A percentile compares a stretch with the other conserved stretches of the same genome.
These are phyloP conservation scores for Junco hyemalis DNA, from an alignment of 2,113 vertebrate genomes.

Conservation along the genomic window DNA sequence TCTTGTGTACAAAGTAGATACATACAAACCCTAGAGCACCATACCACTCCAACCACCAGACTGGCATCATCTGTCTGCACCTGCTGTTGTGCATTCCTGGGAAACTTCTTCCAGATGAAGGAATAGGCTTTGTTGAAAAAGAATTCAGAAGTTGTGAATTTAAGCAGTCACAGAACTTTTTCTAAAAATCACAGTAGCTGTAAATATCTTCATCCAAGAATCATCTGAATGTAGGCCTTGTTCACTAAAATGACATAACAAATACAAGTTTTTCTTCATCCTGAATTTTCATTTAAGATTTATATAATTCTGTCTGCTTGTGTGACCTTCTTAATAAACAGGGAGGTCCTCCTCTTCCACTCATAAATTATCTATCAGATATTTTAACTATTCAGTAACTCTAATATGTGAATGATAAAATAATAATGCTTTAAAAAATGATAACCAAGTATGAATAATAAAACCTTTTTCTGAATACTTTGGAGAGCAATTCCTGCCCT, in stretches of 20 bases:
- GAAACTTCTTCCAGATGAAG: neutral
- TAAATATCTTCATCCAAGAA: neutral
- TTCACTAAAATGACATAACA: neutral
- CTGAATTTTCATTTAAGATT: conserved; percentile 1
- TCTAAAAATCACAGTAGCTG: neutral
- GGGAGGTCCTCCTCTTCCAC: neutral
- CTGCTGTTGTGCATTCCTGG: neutral
- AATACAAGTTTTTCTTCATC: neutral
- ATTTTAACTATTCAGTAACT: conserved; percentile 17
- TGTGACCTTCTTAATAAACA: conserved; percentile 8
- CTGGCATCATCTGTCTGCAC: neutral
- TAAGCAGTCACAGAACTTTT: neutral
- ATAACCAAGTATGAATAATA: neutral
- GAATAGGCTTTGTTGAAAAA: neutral
- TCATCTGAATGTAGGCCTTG: neutral
- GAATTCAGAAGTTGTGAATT: neutral
- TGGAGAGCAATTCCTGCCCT: neutral
- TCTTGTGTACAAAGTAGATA: neutral
- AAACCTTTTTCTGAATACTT: neutral
- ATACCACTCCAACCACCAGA: neutral
- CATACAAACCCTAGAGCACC: neutral
- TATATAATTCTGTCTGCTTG: neutral
- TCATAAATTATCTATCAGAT: neutral
- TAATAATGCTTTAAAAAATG: conserved; percentile 22
- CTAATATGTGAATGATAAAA: conserved; percentile 14